Conservation (phyloP, 2,113 vertebrate genomes). For the Phalacrocorax brasilianus region DNA sequence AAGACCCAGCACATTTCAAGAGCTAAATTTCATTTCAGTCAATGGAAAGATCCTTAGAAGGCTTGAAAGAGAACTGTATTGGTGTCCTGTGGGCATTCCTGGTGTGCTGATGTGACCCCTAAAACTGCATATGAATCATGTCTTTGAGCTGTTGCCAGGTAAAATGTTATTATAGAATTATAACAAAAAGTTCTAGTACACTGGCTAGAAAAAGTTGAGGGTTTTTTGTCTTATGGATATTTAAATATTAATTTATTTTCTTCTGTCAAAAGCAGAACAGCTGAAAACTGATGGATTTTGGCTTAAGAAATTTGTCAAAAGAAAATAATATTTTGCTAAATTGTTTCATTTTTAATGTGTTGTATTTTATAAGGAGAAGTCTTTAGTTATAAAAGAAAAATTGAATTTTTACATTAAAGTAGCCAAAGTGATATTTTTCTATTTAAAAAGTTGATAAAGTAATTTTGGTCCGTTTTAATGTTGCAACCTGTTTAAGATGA, state of each 20-base stretch:
- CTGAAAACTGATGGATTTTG: background rate
- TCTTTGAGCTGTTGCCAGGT: slow-evolving; percentile 4
- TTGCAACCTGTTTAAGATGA: background rate
- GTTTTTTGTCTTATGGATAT: background rate
- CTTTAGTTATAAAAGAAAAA: background rate
- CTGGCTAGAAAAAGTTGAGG: background rate
- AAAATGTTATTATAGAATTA: background rate
- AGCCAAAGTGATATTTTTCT: background rate
- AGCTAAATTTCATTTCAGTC: background rate
- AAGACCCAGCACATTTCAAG: background rate
- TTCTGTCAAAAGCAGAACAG: background rate
- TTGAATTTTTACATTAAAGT: background rate
- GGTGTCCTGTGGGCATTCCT: background rate
- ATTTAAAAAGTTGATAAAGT: background rate
- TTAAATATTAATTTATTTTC: background rate
- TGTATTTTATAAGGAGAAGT: background rate
- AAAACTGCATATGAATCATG: background rate
- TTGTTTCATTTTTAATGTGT: background rate
- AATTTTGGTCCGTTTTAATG: background rate
- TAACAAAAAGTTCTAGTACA: background rate
- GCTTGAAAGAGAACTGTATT: background rate
- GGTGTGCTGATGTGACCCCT: background rate
- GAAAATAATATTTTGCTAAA: background rate
- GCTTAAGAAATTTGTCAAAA: background rate
- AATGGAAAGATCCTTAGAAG: background rate